phyloP scores from a whole-genome alignment of 2,888 invertebrate genomes.

The Cephus rjabovi region DNA sequence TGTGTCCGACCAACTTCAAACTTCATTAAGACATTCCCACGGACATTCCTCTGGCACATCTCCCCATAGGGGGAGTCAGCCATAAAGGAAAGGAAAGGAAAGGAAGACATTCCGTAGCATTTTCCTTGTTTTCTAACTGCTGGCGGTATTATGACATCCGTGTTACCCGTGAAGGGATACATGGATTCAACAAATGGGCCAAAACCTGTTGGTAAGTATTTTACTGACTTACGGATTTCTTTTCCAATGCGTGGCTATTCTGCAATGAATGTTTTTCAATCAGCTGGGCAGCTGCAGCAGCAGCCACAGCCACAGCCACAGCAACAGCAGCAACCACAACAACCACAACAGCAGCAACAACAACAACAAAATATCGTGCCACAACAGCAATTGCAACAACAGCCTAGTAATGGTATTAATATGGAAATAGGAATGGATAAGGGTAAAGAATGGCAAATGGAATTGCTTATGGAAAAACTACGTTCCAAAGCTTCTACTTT shows the following conservation, averaged over 20 bases:
- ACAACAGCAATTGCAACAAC: slow-evolving; percentile 16
- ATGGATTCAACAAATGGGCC: slow-evolving; percentile 61
- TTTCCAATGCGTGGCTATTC: neutral
- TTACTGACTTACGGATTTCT: neutral
- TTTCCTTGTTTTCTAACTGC: neutral
- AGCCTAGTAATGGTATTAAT: neutral
- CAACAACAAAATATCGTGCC: neutral
- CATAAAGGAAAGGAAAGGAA: no score
- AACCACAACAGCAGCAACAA: neutral
- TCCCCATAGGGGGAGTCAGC: no score
- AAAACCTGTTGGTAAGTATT: slow-evolving; percentile 55
- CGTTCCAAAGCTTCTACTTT: slow-evolving; percentile 85
- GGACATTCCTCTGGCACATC: no score
- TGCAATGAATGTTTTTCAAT: slow-evolving; percentile 1
- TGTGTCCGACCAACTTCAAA: no score
- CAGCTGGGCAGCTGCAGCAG: slow-evolving; percentile 47
- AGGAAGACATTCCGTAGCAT: neutral
- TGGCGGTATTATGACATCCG: slow-evolving; percentile 47
- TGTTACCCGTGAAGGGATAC: slow-evolving; percentile 54
- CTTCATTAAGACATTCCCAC: no score
- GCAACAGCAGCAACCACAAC: slow-evolving; percentile 14
- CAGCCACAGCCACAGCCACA: neutral
- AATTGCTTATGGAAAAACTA: slow-evolving; percentile 91
- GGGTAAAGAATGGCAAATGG: slow-evolving; percentile 82
- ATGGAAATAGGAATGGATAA: slow-evolving; percentile 67